These are phyloP conservation scores for Platyrinchus mystaceus DNA, from an alignment of 2,797 vertebrate genomes.

Conservation along the genomic window DNA sequence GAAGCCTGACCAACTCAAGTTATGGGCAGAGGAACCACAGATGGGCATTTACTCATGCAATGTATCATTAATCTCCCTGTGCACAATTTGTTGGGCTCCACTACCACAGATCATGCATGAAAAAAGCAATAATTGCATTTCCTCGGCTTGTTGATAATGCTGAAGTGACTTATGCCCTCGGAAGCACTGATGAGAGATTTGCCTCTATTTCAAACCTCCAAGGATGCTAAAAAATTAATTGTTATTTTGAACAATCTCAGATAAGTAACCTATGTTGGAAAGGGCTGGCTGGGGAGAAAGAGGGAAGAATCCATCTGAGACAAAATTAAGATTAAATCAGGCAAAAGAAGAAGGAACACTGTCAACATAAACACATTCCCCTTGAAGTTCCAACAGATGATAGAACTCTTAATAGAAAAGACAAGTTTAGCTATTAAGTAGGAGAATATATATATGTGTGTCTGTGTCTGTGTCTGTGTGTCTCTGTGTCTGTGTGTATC, in stretches of 20 bases:
- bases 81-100: not conserved
- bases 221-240: not conserved
- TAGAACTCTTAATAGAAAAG: not conserved
- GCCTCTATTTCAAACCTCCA: not conserved
- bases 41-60: not conserved
- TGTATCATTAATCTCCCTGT: not conserved
- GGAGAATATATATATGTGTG: not conserved
- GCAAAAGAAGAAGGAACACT: not conserved
- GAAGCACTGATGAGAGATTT: not conserved
- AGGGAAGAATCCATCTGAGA: not conserved
- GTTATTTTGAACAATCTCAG: not conserved
- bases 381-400: not conserved
- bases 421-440: not conserved
- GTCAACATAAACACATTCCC: not conserved
- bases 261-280: not conserved
- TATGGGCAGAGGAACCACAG: not conserved
- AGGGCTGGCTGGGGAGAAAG: not conserved
- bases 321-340: not conserved
- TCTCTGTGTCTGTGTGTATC: too few relatives aligned
- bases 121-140: not conserved
- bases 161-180: not conserved
- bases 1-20: not conserved
- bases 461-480: not conserved
- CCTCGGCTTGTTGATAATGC: not conserved
- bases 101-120: not conserved